Evolutionary conservation across 2,888 invertebrate genomes (phyloP), one percentile per base, ranked within the genome.

Genomic region (Thereva nobilitata): DNA sequence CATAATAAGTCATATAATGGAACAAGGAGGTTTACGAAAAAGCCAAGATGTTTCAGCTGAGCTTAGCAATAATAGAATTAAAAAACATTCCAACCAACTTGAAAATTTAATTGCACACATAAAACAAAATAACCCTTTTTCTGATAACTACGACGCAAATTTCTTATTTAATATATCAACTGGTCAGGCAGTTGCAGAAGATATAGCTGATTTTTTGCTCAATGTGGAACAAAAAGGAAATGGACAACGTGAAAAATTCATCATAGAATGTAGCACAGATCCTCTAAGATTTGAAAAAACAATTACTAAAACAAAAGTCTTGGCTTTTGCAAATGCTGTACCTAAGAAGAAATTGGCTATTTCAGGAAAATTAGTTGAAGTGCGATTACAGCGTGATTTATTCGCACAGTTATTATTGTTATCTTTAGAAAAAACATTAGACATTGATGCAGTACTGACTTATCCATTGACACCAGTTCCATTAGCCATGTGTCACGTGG

Each of bases 401-500:
- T 76, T 76, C 69, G 74, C 73, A 1, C 70, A 72, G 7, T 67
- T 76, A 64, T 64, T 77, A n/a, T 72, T 71, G 4, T 56, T 74
- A 44, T 72, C 73, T 12, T 59, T 72, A 40, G 67, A 73, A 34
- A n/a, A 70, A 5, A 68, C 66, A 49, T 52, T 71, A 23, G 66
- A 74, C 67, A 64, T 72, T 12, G 68, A 47, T 4, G 72, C 72
- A 68, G 55, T 75, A 56, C 57, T 77, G 12, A 68, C 72, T 1
- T 76, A 71, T 69, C 75, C 75, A 4, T 66, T 75, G 37, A 75
- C 75, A 5, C 72, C 74, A 56, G 66, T 76, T 55, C 75, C 75
- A 67, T 68, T 74, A 63, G 73, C 73, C 4, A 66, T 75, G 72
- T 75, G 74, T 66, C 74, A 75, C 70, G 6, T 72, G 8, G 73